Evolutionary conservation across 2,888 invertebrate species (phyloP).

Genomic region (Erebia palarica): DNA sequence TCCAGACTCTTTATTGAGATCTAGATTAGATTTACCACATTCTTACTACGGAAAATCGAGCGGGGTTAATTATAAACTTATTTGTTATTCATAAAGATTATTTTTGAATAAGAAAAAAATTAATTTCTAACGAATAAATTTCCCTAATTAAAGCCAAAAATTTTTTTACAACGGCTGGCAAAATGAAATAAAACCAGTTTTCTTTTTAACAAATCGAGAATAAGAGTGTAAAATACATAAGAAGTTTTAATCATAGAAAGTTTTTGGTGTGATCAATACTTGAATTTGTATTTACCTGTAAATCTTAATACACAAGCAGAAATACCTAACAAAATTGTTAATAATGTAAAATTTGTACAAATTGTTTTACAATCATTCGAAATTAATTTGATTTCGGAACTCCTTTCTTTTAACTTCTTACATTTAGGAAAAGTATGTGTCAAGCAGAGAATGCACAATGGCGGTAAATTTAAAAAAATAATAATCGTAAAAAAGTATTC

Average conservation of each 20-base stretch:
- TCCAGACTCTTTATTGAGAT: background rate
- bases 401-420: background rate
- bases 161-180: no score
- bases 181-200: no score
- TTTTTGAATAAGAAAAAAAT: background rate
- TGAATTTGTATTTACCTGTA: no score
- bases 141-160: no score
- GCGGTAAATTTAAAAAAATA: no score
- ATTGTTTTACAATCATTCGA: background rate
- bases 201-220: no score
- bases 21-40: background rate
- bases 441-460: no score
- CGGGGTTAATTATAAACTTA: background rate
- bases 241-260: background rate
- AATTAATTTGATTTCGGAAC: background rate
- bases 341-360: slow-evolving; percentile 2
- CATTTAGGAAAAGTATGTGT: background rate
- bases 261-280: no score
- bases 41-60: background rate
- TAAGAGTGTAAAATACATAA: no score
- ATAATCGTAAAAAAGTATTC: no score
- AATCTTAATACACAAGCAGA: no score
- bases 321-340: no score
- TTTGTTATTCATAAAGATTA: background rate
- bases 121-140: background rate